These are phyloP conservation scores for Tachysurus fulvidraco DNA, from an alignment of 2,113 vertebrate genomes.

Conservation along the genomic window DNA sequence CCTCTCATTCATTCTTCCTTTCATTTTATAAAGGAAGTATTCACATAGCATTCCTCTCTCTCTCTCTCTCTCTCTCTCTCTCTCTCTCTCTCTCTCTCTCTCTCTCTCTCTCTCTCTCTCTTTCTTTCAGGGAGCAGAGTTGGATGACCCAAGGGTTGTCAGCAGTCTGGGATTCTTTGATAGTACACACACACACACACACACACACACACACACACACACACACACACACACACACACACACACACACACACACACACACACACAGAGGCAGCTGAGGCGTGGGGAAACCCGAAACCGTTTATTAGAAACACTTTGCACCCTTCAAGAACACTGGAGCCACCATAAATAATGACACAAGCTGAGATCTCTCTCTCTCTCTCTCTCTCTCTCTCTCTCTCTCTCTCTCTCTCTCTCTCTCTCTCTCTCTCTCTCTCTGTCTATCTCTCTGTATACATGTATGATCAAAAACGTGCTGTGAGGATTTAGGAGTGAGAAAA, in stretches of 20 bases:
- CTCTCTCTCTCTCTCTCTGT: neutral
- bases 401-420: constrained; percentile 6
- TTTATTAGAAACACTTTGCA: constrained; percentile 79
- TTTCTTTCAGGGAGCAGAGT: too few species aligned
- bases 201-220: constrained; percentile 34
- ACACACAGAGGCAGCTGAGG: constrained; percentile 67
- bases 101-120: too few species aligned
- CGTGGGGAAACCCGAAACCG: constrained; percentile 71
- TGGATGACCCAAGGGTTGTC: too few species aligned
- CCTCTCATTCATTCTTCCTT: neutral
- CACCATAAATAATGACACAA: neutral
- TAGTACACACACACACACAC: neutral
- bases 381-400: neutral
- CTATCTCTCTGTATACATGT: neutral
- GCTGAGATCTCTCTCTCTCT: neutral
- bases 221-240: constrained; percentile 19
- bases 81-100: too few species aligned
- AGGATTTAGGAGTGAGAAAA: neutral
- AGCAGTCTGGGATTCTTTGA: too few species aligned
- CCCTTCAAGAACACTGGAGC: constrained; percentile 61
- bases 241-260: constrained; percentile 39
- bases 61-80: too few species aligned
- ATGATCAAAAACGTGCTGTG: too few species aligned
- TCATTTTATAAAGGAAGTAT: too few species aligned
- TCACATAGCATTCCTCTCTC: too few species aligned